Evolutionary conservation across 2,888 invertebrate species (phyloP).

Genomic region (Gortyna flavago): DNA sequence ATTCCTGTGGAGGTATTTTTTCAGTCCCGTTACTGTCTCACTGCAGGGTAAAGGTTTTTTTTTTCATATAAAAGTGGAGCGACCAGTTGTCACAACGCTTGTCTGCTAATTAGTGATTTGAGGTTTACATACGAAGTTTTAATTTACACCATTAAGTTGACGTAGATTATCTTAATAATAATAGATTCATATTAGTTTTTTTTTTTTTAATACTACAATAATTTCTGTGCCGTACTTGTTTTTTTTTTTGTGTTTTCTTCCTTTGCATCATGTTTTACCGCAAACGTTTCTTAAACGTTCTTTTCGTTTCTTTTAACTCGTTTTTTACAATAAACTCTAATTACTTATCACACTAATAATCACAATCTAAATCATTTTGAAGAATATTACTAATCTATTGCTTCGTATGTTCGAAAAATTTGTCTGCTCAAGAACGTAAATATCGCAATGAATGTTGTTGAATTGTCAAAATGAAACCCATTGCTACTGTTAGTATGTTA

Average conservation of each 20-base stretch:
- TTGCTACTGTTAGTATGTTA: too few species aligned
- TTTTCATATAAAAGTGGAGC: not conserved
- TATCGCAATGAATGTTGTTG: not conserved
- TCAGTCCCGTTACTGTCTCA: slow-evolving; percentile 10
- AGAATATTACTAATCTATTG: not conserved
- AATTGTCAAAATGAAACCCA: not conserved
- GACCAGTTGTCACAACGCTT: slow-evolving; percentile 1
- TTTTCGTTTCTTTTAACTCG: not conserved
- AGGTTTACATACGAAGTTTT: not conserved
- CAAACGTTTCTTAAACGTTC: too few species aligned
- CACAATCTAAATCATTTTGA: not conserved
- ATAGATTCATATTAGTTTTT: too few species aligned
- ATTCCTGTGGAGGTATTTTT: slow-evolving; percentile 23
- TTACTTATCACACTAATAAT: not conserved
- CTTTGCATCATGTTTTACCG: not conserved
- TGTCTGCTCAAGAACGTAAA: not conserved
- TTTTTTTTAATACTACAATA: not conserved
- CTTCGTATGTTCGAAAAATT: not conserved
- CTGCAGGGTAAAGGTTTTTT: not conserved
- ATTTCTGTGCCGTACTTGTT: not conserved
- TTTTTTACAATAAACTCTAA: not conserved
- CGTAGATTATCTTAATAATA: not conserved
- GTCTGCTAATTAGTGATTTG: not conserved
- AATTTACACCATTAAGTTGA: too few species aligned
- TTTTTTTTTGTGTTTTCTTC: not conserved